Conservation (phyloP, 2,888 invertebrate species). For the Napeogenes sylphis region DNA sequence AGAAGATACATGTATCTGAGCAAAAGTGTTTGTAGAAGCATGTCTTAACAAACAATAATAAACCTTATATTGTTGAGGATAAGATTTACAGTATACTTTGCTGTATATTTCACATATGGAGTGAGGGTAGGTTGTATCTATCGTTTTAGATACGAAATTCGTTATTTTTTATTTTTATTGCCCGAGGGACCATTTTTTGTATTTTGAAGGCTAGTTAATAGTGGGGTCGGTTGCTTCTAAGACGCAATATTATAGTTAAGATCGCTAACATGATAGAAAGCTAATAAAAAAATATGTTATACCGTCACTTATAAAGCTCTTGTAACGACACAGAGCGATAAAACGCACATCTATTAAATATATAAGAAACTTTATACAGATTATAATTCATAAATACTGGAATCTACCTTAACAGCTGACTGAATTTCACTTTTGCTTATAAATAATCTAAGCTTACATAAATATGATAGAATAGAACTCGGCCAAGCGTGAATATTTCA, state of each 20-base stretch:
- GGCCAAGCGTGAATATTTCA: too few relatives aligned
- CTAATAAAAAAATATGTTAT: background rate
- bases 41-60: slow-evolving; percentile 24
- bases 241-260: background rate
- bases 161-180: slow-evolving; percentile 31
- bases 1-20: slow-evolving; percentile 23
- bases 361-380: too few relatives aligned
- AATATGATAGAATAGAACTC: too few relatives aligned
- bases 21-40: slow-evolving; percentile 5
- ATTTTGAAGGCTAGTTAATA: slow-evolving; percentile 25
- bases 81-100: slow-evolving; percentile 20
- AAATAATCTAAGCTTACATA: too few relatives aligned
- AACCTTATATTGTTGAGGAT: slow-evolving; percentile 24
- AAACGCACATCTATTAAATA: too few relatives aligned
- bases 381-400: too few relatives aligned
- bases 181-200: slow-evolving; percentile 24
- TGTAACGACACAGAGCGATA: too few relatives aligned
- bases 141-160: slow-evolving; percentile 24
- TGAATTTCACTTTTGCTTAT: too few relatives aligned
- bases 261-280: slow-evolving; percentile 3
- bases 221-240: background rate
- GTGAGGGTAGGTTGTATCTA: slow-evolving; percentile 11
- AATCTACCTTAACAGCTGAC: too few relatives aligned
- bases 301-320: background rate
- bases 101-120: background rate